Evolutionary conservation across 1,140 invertebrate genomes (phyloP), one percentile per base, ranked within the genome.

Genomic region (Armadillidium nasatum): DNA sequence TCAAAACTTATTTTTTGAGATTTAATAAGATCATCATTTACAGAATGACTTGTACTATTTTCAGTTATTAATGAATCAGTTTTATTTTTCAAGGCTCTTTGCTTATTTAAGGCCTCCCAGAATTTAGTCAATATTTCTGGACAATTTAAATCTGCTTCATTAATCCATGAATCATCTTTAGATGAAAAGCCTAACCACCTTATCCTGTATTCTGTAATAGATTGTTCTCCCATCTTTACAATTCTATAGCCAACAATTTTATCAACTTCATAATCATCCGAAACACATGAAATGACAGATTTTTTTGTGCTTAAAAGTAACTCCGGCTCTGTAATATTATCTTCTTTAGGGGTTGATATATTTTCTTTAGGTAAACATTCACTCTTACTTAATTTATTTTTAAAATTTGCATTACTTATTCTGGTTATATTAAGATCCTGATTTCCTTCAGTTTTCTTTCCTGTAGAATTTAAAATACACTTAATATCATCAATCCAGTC

Each of bases 401-500:
- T 23, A 7, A 23, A 3, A 44, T 11, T 13, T 2, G 22, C 21
- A 71, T 71, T 71, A 44, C 11, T 71, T 23, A 44, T 7, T 23
- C 13, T 23, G 7, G 22, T 44, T 13, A 19, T 44, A 23, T 71
- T 44, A 19, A 4, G 3, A 4, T 71, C 69, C 43, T 23, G 11
- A 71, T 71, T 71, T 15, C 69, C 69, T 15, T 11, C 15, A 71
- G 4, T 15, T 71, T 71, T 67, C 44, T 75, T 75, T 10, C 60
- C 43, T 19, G 13, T 71, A 75, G 73, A 75, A n/a, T 44, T 43
- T 68, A 80, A 21, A 11, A 80, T 66, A 44, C 73, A 80, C 70
- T 76, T 75, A 23, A 80, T 78, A 71, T 80, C 79, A 67, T 80
- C 79, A 11, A 80, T 44, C 79, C 79, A 80, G 68, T 80, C 79